These are phyloP conservation scores for Spongia lamella DNA, from an alignment of 37 sponge, comb jelly and placozoan species.

Conservation along the genomic window DNA sequence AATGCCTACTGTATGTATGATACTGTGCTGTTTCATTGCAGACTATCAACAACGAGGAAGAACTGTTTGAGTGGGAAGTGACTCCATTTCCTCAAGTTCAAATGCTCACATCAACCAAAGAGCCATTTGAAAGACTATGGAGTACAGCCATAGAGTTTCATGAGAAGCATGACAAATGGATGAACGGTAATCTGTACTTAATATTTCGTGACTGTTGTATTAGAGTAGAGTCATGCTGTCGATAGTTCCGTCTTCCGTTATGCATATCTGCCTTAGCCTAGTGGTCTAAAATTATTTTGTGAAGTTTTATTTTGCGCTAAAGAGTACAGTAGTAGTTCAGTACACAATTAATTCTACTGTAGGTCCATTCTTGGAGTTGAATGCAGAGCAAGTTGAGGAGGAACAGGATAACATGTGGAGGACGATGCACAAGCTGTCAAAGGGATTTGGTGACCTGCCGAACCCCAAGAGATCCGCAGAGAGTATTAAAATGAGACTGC, in stretches of 20 bases:
- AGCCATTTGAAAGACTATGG: constrained; percentile 95
- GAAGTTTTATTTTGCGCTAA: no score
- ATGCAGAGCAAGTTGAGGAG: constrained; percentile 92
- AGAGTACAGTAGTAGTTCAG: no score
- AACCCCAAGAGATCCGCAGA: constrained; percentile 84
- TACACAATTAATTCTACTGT: constrained; percentile 16
- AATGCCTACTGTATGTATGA: no score
- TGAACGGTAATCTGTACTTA: constrained; percentile 69
- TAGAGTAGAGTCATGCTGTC: neutral
- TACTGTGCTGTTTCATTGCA: constrained; percentile 17
- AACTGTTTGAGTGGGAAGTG: constrained; percentile 81
- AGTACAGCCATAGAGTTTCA: constrained; percentile 78
- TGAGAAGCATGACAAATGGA: constrained; percentile 88
- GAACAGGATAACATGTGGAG: constrained; percentile 90
- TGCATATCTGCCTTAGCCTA: neutral
- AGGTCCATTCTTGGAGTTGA: constrained; percentile 87
- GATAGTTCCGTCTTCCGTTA: neutral
- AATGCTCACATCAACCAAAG: constrained; percentile 51
- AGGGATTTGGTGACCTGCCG: constrained; percentile 81
- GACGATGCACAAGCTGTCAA: constrained; percentile 87
- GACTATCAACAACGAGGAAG: constrained; percentile 95
- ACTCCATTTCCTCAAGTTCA: constrained; percentile 94
- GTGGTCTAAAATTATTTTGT: neutral
- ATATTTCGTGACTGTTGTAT: neutral
- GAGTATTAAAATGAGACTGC: constrained; percentile 80